phyloP scores from a whole-genome alignment of 2,888 invertebrate species.

The Cactoblastis cactorum region DNA sequence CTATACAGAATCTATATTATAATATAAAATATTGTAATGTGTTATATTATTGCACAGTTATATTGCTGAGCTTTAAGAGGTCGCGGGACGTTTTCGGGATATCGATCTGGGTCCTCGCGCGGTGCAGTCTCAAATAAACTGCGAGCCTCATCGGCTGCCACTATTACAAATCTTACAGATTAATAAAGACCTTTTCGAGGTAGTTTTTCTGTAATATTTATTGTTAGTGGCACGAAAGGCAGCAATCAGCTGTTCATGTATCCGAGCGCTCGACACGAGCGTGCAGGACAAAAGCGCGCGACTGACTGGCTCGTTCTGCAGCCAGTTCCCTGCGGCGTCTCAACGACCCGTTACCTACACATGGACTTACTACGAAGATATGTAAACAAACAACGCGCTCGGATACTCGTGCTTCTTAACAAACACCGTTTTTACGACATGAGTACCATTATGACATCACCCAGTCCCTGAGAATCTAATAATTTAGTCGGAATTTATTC shows the following conservation, averaged over 20 bases:
- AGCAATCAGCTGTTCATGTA: conserved; percentile 59
- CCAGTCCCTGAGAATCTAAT: neutral
- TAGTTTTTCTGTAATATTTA: conserved; percentile 38
- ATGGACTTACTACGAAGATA: conserved; percentile 63
- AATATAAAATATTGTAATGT: conserved; percentile 45
- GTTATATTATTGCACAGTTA: conserved; percentile 59
- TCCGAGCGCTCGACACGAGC: conserved; percentile 37
- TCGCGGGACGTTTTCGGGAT: conserved; percentile 56
- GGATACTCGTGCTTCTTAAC: conserved; percentile 26
- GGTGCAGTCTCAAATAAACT: conserved; percentile 35
- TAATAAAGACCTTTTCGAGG: conserved; percentile 22
- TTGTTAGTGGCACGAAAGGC: conserved; percentile 44
- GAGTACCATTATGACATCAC: conserved; percentile 8
- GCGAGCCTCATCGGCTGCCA: conserved; percentile 25
- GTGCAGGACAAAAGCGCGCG: conserved; percentile 62
- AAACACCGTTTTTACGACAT: conserved; percentile 5
- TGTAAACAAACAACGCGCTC: conserved; percentile 68
- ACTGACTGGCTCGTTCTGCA: conserved; percentile 47
- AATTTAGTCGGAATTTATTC: neutral
- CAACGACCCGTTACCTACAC: conserved; percentile 64
- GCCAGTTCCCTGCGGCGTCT: conserved; percentile 44
- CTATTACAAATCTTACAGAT: conserved; percentile 22
- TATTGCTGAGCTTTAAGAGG: conserved; percentile 50
- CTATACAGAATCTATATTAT: conserved; percentile 32
- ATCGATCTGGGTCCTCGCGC: conserved; percentile 52